Evolutionary conservation across 2,113 vertebrate genomes (phyloP).

Genomic region (Nipponia nippon): DNA sequence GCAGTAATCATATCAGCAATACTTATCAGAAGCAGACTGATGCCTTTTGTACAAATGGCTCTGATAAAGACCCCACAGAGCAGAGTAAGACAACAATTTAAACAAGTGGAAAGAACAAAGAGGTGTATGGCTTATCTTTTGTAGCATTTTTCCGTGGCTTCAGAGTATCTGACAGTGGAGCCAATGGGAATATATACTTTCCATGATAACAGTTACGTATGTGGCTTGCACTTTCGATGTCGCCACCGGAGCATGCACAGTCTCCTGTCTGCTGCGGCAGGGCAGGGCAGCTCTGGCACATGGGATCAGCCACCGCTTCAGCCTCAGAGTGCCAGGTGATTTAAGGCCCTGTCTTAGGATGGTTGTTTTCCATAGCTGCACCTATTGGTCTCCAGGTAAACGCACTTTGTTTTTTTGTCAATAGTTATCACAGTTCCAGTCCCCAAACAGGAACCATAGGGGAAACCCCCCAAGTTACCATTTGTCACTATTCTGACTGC

Average conservation of each 20-base stretch:
- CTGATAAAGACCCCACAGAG: constrained; percentile 3
- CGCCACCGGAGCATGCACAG: background rate
- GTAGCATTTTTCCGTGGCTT: constrained; percentile 53
- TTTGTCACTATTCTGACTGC: background rate
- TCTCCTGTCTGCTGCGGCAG: background rate
- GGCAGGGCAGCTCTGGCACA: background rate
- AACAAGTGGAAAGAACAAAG: constrained; percentile 19
- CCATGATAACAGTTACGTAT: background rate
- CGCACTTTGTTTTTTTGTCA: background rate
- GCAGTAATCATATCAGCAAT: background rate
- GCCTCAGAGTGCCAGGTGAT: background rate
- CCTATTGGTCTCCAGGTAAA: background rate
- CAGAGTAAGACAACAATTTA: background rate
- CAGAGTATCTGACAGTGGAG: constrained; percentile 17
- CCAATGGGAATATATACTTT: constrained; percentile 42
- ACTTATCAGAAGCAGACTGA: constrained; percentile 28
- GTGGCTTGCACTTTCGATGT: background rate
- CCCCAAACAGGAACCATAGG: background rate
- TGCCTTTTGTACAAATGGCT: background rate
- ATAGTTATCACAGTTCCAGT: background rate
- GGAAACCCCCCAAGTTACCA: background rate
- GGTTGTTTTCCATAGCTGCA: background rate
- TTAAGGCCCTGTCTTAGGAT: background rate
- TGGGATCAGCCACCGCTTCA: background rate
- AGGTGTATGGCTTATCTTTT: constrained; percentile 27